A percentile compares a stretch with the other conserved stretches of the same genome.
phyloP scores from a whole-genome alignment of 2,797 vertebrate genomes.

The Capromys pilorides region DNA sequence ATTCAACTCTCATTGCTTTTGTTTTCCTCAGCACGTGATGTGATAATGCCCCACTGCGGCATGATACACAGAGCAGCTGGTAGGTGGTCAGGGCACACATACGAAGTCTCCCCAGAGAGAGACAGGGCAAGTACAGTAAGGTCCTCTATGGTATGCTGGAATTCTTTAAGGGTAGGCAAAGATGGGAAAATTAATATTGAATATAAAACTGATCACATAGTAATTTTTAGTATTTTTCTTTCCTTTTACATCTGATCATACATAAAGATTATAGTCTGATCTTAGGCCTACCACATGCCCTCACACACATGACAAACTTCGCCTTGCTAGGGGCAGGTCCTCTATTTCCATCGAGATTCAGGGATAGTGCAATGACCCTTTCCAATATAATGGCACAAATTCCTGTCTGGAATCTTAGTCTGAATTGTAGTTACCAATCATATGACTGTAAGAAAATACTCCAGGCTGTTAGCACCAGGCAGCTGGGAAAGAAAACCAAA shows the following conservation, averaged over 20 bases:
- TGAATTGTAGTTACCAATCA: constrained; percentile 69
- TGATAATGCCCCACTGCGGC: constrained; percentile 68
- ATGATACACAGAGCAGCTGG: constrained; percentile 63
- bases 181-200: constrained; percentile 26
- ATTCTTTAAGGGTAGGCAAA: constrained; percentile 34
- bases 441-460: constrained; percentile 73
- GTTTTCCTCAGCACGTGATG: constrained; percentile 62
- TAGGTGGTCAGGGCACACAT: constrained; percentile 74
- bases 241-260: not conserved
- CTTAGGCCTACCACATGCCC: constrained; percentile 25
- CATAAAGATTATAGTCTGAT: not conserved
- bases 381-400: constrained; percentile 66
- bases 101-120: constrained; percentile 67
- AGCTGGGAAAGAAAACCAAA: constrained; percentile 72
- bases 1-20: constrained; percentile 67
- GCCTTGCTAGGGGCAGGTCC: constrained; percentile 26
- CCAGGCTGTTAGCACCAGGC: constrained; percentile 53
- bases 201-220: not conserved
- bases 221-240: not conserved
- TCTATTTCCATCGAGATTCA: constrained; percentile 14
- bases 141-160: constrained; percentile 62
- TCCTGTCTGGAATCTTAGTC: constrained; percentile 66
- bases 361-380: constrained; percentile 70
- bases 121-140: constrained; percentile 43
- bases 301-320: constrained; percentile 53